A percentile compares a stretch with the other conserved stretches of the same genome.
Conservation (phyloP, 2,797 vertebrate genomes). For the Spea hammondii region DNA sequence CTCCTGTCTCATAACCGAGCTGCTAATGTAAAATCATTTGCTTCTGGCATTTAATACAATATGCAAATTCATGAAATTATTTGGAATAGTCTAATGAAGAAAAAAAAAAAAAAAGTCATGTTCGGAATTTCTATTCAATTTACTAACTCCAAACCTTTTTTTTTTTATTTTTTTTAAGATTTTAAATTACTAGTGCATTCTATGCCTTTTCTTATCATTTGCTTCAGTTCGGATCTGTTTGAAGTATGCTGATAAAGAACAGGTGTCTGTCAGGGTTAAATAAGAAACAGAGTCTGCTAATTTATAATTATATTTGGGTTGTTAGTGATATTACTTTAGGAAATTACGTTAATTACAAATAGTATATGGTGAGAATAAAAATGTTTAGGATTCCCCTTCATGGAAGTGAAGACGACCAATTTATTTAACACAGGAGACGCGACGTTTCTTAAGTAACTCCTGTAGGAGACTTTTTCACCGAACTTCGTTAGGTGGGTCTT, state of each 20-base stretch:
- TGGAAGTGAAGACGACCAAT: too few species aligned
- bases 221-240: conserved; percentile 14
- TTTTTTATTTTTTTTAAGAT: neutral
- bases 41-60: conserved; percentile 66
- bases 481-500: too few species aligned
- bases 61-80: conserved; percentile 64
- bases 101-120: conserved; percentile 52
- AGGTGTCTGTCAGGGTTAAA: too few species aligned
- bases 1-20: conserved; percentile 49
- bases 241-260: neutral
- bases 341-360: too few species aligned
- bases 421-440: too few species aligned
- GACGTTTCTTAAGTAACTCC: too few species aligned
- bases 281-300: too few species aligned
- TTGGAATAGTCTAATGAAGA: conserved; percentile 57
- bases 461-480: too few species aligned
- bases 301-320: too few species aligned
- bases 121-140: conserved; percentile 58
- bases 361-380: too few species aligned
- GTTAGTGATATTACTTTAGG: too few species aligned
- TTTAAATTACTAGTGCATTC: conserved; percentile 46
- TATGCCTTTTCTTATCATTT: conserved; percentile 3
- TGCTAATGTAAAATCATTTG: conserved; percentile 61
- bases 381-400: too few species aligned
- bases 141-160: conserved; percentile 17